Evolutionary conservation across 1,140 invertebrate genomes (phyloP), one percentile per base, ranked within the genome.

Genomic region (Parapsyche elsis): DNA sequence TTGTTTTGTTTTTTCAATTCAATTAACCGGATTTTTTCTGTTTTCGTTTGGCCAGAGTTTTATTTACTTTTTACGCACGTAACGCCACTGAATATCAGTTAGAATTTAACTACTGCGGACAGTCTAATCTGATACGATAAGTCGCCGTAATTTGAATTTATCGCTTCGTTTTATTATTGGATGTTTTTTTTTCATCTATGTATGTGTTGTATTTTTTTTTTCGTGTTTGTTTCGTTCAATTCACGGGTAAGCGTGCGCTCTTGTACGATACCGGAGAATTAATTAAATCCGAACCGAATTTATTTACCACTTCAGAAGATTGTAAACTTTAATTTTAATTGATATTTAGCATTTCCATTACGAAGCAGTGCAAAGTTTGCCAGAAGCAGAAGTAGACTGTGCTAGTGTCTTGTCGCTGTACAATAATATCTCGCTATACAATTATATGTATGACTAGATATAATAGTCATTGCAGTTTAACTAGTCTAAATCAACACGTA

Each of bases 71-170:
- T 67, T 16, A 16, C 49, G 16, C 49, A 53, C 49, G 49, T 53
- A 53, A 67, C 5, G 24, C 64, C 21, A 10, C 24, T 67, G 23
- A 23, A 67, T 67, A 67, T 67, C 64, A 67, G 64, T 67, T 67
- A 67, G 57, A 67, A 67, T 26, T 67, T 67, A 67, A 67, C 64
- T 67, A 67, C 64, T 67, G 24, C 64, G 64, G 64, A 67, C 64
- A 67, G 64, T 67, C 24, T 67, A 67, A 67, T 67, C 64, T 67
- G 64, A 67, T 67, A 26, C 64, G 64, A 67, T 67, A 67, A 67
- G 64, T 30, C 64, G 23, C 24, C 64, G 64, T 67, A 67, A 67
- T 67, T 67, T 67, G 64, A 67, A 67, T 67, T 67, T 67, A 67
- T 67, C 64, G 64, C 64, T 67, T 26, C 64, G 64, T 19, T 67